Evolutionary conservation across 2,797 vertebrate species (phyloP), one percentile per base, ranked within the genome.

Genomic region (Podarcis lilfordi): DNA sequence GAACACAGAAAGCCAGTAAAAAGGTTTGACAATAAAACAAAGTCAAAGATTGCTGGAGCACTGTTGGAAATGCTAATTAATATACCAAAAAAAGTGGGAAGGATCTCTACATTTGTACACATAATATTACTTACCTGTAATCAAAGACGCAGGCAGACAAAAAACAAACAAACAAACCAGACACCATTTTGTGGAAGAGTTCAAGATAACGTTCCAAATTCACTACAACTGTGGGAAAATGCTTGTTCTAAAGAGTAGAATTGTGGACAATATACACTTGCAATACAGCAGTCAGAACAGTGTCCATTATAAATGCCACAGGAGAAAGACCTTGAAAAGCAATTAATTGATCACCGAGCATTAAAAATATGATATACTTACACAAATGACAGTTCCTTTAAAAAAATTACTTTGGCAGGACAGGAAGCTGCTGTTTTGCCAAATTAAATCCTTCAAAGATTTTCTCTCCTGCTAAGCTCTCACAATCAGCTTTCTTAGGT

Each of bases 121-220:
- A 64, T 15, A 55, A 55, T 35, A 61, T 66, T 68, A 83, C 75
- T 88, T 84, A 88, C 87, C 75, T 88, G 25, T 59, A 78, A 77
- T 37, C 64, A 69, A 88, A 84, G 23, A 5, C 4, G 5, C 9
- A 69, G 17, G 50, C 55, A 81, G 55, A n/a, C 40, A 74, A 64
- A 86, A 61, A 55, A 55, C 50, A 15, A 55, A 55, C 50, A 1
- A 55, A 50, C 50, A 3, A 50, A 55, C 50, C 21, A 79, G 66
- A 84, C 71, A 11, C 3, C 50, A 59, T 79, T 85, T 66, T 85
- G 55, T 81, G 8, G 32, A 66, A 80, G 4, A 59, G 19, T 29
- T 74, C 29, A 45, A 64, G 40, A 37, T 43, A 81, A 85, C 1
- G 11, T 21, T 25, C 43, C 25, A 35, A 27, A 75, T 75, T 89